Conservation (phyloP, 2,888 invertebrate genomes). For the Argynnis bischoffii region DNA sequence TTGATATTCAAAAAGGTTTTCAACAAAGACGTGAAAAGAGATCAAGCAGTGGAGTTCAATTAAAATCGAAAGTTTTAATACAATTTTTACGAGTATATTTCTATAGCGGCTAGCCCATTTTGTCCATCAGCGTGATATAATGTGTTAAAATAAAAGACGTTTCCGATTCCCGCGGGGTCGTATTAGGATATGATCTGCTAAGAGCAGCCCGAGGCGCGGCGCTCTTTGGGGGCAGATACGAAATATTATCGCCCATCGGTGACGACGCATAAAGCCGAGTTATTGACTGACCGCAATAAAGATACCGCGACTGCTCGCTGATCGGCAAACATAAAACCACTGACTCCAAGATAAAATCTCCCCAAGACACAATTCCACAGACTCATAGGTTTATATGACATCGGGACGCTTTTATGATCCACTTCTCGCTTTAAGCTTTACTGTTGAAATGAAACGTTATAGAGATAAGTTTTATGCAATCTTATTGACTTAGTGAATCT, state of each 20-base stretch:
- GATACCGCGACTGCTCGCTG: slow-evolving; percentile 47
- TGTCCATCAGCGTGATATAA: slow-evolving; percentile 6
- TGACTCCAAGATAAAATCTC: slow-evolving; percentile 52
- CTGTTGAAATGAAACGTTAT: slow-evolving; percentile 38
- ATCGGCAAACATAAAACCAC: slow-evolving; percentile 34
- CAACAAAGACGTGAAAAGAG: slow-evolving; percentile 4
- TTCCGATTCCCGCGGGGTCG: slow-evolving; percentile 11
- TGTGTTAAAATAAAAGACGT: slow-evolving; percentile 22
- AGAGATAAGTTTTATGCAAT: slow-evolving; percentile 26
- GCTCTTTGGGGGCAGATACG: slow-evolving; percentile 33
- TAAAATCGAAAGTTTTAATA: slow-evolving; percentile 5
- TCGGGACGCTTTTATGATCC: slow-evolving; percentile 50
- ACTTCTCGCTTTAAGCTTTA: slow-evolving; percentile 37
- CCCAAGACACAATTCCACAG: slow-evolving; percentile 51
- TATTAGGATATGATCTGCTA: slow-evolving; percentile 25
- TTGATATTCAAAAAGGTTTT: slow-evolving; percentile 5
- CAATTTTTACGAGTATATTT: slow-evolving; percentile 11
- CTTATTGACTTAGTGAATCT: slow-evolving; percentile 18
- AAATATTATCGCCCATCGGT: slow-evolving; percentile 44
- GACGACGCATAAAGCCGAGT: slow-evolving; percentile 48
- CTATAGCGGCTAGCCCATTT: slow-evolving; percentile 1
- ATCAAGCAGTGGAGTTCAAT: background rate
- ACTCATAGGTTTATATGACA: slow-evolving; percentile 48
- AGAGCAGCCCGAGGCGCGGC: slow-evolving; percentile 22
- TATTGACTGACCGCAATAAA: slow-evolving; percentile 53